Base-by-base conservation (phyloP, 1,140 invertebrate species). In the Coenobita brevimanus region DNA sequence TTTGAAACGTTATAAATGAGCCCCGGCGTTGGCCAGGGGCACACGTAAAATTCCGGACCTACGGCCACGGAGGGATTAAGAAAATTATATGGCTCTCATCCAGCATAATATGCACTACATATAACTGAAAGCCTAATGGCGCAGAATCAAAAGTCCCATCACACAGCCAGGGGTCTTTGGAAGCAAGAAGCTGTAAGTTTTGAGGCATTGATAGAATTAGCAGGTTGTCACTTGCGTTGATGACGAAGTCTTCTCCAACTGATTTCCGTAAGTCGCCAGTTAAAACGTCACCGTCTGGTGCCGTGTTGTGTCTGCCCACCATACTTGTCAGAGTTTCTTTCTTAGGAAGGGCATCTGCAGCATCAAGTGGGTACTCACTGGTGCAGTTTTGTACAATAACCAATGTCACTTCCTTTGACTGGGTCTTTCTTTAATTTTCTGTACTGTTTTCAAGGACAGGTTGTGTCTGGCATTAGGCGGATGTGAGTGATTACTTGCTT, bases 281-380 rank as follows among this genome's bases (percentile, higher is more conserved):
- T 64, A 81, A 62, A 81, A 62, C 27, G 73, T 62, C n/a, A 13
- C 57, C 54, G 0, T 81, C 57, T 64, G 54, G 79, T 81, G 54
- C 15, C 57, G 1, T 81, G 54, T 60, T 15, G 62, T 81, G 79
- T 81, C 30, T 64, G n/a, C 79, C 21, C 79, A 64, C 79, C 79
- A 81, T 64, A 36, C 30, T 64, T 81, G 79, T 60, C 79, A 81
- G 57, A n/a, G 54, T 64, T 64, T 81, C 41, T 10, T 81, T 81
- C 21, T 54, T 79, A 73, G 67, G 67, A 83, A 83, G 82, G 54
- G 82, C 82, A 83, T 46, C 67, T 73, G 82, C 67, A 83, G 67
- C 82, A 83, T 57, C 62, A 83, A 50, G 82, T 71, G 0, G 82
- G 82, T 71, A 83, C 57, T 83, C 82, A 83, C 50, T 83, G n/a